Base-by-base conservation (phyloP, 2,797 vertebrate genomes). In the Silurus lanzhouensis region DNA sequence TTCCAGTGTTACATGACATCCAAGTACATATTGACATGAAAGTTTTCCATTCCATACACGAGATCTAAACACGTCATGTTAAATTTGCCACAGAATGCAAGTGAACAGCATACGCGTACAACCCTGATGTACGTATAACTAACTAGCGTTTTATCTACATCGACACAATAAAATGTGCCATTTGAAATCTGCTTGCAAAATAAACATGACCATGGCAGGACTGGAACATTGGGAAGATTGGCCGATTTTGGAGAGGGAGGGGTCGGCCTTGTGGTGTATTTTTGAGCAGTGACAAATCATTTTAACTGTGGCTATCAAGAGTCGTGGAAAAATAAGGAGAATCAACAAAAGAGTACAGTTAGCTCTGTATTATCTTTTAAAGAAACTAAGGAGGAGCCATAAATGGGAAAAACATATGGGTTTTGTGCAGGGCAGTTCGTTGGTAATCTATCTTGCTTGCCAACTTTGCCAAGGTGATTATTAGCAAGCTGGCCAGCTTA, bases 101-200 rank as follows among this genome's bases (percentile, higher is more conserved):
- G 44, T 25, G 63, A 79, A 63, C 25, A 60, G 19, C 12, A 7
- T 5, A 14, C 48, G 20, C 57, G 19, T 12, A 15, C 6, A 22
- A 61, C 57, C 27, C n/a, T 58, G 1, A 13, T 55, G 75, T 78
- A 77, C 75, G 46, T n/a, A 63, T 79, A 44, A 79, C 58, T 63
- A 22, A 46, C 58, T 25, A n/a, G 60, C 38, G 2, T 38, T 80
- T 80, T 64, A 25, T 81, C 58, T n/a, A 20, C 38, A 64, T 44
- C 13, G 58, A 2, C 20, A 20, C 10, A 79, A 63, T 31, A 79
- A 79, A 79, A 22, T 61, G 31, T 61, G 5, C 57, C 6, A 20
- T 22, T 78, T 12, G 2, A 64, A 61, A 6, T n/a, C 20, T 17
- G 1, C 58, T 64, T 25, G 44, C 13, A 17, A 81, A 81, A 66